Evolutionary conservation across 2,797 vertebrate genomes (phyloP).

Genomic region (Okamejei kenojei): DNA sequence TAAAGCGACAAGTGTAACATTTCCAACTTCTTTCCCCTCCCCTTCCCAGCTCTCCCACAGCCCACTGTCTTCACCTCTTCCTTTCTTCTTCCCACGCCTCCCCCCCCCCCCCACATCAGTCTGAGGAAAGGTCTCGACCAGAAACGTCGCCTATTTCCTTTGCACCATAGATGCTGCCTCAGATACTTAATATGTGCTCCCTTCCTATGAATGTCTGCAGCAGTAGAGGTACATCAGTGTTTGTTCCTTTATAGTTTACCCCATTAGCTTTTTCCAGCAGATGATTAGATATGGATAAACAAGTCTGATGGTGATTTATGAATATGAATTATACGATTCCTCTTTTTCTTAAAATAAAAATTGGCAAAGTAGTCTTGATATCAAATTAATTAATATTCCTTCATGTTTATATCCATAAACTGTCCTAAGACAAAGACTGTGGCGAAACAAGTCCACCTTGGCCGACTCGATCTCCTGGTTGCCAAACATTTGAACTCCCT

Average conservation of each 20-base stretch:
- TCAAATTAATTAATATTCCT: background rate
- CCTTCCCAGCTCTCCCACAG: too few species aligned
- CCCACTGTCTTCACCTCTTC: too few species aligned
- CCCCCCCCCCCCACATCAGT: too few species aligned
- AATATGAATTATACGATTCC: background rate
- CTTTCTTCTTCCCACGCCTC: too few species aligned
- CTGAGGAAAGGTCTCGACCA: too few species aligned
- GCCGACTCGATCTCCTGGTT: too few species aligned
- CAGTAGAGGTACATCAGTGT: background rate
- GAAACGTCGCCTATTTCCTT: too few species aligned
- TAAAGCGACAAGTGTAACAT: too few species aligned
- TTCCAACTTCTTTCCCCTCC: too few species aligned
- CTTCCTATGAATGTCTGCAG: background rate
- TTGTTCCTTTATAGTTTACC: background rate
- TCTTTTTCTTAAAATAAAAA: background rate
- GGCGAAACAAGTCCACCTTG: background rate
- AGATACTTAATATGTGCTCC: background rate
- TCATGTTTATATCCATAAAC: background rate
- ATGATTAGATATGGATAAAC: background rate
- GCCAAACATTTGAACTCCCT: too few species aligned
- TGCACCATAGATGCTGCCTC: too few species aligned
- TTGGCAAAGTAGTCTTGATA: background rate
- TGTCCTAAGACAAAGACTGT: background rate
- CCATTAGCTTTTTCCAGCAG: background rate
- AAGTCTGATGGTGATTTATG: background rate